Base-by-base conservation (phyloP, 1,140 invertebrate genomes). In the Papilio aristodemus region DNA sequence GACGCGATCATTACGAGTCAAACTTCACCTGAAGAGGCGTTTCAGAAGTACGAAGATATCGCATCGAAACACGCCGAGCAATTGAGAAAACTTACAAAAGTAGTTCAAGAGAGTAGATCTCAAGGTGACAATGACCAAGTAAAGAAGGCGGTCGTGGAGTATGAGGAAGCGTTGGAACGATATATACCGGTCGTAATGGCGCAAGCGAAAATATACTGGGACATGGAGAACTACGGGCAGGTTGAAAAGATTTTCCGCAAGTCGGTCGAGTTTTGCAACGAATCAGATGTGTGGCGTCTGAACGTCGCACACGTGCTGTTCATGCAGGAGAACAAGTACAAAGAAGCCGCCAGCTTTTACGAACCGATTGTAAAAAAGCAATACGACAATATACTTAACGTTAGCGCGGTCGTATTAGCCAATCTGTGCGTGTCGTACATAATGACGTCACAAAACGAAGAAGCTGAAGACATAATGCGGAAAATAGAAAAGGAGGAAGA, bases 401-500 rank as follows among this genome's bases (percentile, higher is more conserved):
- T 99, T 0, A 98, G 97, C 84, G 98, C 99, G 1, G 98, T 99
- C 69, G 97, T 99, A 54, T 93, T 99, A 75, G 99, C 99, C 4
- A 99, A 99, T 92, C 92, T 99, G 9, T 99, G 99, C 91, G 98
- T 99, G 0, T 98, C 98, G 57, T 99, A 99, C 84, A 99, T 99
- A 74, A 99, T 99, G 98, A 99, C 97, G 0, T 97, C 97, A 62
- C 97, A 99, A 91, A 99, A 99, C 90, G 97, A 99, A 89, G 98
- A 99, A 93, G 99, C 99, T 32, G 99, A 99, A 92, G 98, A 99
- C 83, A 92, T 99, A 62, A 99, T 99, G 98, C 94, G 98, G 63
- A 98, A 98, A 92, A 98, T 99, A 74, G 99, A 99, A 87, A 98
- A 98, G 77, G 98, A 99, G 87, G 99, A 99, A 87, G 98, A 99